Conservation (phyloP, 2,797 vertebrate genomes). For the Nyctalus aviator region DNA sequence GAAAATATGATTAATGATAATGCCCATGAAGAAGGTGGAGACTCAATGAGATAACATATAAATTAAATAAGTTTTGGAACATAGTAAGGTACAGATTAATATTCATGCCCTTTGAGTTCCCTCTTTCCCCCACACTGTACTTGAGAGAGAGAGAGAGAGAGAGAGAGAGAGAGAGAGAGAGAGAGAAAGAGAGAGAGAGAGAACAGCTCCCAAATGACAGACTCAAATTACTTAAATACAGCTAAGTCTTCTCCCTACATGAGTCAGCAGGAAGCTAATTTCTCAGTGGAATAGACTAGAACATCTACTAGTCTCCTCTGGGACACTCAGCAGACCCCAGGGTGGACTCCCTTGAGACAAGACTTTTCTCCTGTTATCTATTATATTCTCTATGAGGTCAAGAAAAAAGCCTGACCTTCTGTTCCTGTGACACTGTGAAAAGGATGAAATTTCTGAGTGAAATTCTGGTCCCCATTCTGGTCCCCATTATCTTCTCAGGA, state of each 20-base stretch:
- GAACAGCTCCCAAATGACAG: background rate
- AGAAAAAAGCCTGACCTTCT: background rate
- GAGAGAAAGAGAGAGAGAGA: too few relatives aligned
- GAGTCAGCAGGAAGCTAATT: background rate
- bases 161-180: too few relatives aligned
- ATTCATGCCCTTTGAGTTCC: background rate
- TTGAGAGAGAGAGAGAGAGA: background rate
- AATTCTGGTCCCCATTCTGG: background rate
- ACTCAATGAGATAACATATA: background rate
- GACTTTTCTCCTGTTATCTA: background rate
- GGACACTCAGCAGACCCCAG: background rate
- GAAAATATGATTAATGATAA: background rate
- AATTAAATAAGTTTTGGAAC: background rate
- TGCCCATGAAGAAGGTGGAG: background rate
- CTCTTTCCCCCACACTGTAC: background rate
- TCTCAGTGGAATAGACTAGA: background rate
- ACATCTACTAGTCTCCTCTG: background rate
- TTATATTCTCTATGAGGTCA: background rate
- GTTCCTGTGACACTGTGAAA: background rate
- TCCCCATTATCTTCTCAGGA: background rate
- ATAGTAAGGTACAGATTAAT: background rate
- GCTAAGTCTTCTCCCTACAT: background rate
- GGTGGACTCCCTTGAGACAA: background rate
- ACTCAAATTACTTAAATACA: background rate
- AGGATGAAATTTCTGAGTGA: background rate